Percentiles rank a stretch among this genome's conserved stretches.
Evolutionary conservation across 2,113 vertebrate species (phyloP).

Genomic region (Microtus ochrogaster): DNA sequence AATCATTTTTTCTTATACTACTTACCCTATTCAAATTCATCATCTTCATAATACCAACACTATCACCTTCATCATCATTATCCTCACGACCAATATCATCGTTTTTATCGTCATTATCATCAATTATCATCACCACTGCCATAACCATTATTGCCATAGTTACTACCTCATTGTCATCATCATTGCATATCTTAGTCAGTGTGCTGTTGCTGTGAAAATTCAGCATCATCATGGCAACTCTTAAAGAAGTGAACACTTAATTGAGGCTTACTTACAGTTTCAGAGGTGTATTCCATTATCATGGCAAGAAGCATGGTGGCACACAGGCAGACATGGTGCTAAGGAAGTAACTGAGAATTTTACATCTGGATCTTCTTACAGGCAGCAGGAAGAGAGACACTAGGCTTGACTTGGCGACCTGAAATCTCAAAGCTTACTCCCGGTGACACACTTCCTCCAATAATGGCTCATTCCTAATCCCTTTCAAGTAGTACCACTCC

Average conservation of each 20-base stretch:
- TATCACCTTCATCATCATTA: not conserved
- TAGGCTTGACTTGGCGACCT: not conserved
- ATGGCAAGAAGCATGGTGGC: not conserved
- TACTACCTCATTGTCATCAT: not conserved
- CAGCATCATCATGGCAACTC: not conserved
- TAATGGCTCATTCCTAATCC: not conserved
- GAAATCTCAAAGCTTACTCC: not conserved
- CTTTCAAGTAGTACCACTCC: not conserved
- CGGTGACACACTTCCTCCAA: not conserved
- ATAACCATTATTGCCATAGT: not conserved
- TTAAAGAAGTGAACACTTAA: not conserved
- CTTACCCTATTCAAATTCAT: not conserved
- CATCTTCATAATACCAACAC: not conserved
- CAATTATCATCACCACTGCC: not conserved
- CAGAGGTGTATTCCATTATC: not conserved
- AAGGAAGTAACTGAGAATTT: not conserved
- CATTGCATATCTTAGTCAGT: not conserved
- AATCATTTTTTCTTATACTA: not conserved
- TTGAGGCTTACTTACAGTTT: not conserved
- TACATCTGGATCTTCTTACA: not conserved
- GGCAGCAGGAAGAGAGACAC: not conserved
- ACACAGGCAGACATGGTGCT: not conserved
- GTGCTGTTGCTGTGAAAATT: not conserved
- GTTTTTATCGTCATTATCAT: rapidly evolving
- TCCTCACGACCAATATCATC: rapidly evolving